Evolutionary conservation across 1,140 invertebrate genomes (phyloP).

Genomic region (Archivesica marissinica): DNA sequence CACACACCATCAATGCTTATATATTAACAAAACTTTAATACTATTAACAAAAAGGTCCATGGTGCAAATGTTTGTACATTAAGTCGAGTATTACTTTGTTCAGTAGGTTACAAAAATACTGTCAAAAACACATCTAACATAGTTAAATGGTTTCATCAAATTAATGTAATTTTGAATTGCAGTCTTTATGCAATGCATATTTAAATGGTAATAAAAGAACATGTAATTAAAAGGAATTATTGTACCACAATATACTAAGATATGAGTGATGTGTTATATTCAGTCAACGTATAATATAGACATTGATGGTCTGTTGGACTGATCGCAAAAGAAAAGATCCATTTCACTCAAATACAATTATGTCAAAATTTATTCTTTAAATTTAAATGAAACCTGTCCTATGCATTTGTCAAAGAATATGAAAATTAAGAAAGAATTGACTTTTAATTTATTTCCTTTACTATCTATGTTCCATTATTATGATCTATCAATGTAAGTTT

Average conservation of each 20-base stretch:
- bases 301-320: background rate
- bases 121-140: no score
- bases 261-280: constrained; percentile 1
- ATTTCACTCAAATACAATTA: constrained; percentile 2
- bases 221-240: background rate
- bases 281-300: background rate
- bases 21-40: no score
- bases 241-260: background rate
- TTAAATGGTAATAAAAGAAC: background rate
- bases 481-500: constrained; percentile 10
- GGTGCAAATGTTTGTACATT: no score
- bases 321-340: background rate
- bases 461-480: background rate
- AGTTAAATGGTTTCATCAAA: no score
- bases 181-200: background rate
- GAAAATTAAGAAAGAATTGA: constrained; percentile 31
- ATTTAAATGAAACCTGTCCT: background rate
- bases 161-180: no score
- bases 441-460: constrained; percentile 31
- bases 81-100: no score
- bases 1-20: no score
- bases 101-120: no score
- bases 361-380: background rate
- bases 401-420: constrained; percentile 20
- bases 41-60: no score